A percentile compares a stretch with the other conserved stretches of the same genome.
Conservation (phyloP, 2,888 invertebrate species). For the Aelia acuminata region DNA sequence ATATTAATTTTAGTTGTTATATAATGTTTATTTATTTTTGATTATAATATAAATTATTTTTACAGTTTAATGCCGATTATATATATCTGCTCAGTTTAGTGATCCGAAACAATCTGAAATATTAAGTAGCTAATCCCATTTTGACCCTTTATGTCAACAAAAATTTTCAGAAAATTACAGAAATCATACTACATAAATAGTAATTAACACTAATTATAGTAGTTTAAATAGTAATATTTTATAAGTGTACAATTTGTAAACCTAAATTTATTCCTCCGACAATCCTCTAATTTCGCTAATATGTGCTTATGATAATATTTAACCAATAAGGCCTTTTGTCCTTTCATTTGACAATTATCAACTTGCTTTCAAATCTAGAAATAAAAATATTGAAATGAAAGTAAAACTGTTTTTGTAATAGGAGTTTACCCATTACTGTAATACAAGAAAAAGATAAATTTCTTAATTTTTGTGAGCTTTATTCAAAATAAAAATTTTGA, state of each 20-base stretch:
- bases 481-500: too few relatives aligned
- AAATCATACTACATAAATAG: background rate
- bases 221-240: too few relatives aligned
- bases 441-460: too few relatives aligned
- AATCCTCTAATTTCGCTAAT: background rate
- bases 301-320: background rate
- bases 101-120: conserved; percentile 23
- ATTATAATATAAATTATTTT: conserved; percentile 29
- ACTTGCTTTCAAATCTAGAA: background rate
- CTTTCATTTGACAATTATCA: background rate
- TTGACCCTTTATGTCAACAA: background rate
- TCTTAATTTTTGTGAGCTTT: too few relatives aligned
- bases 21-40: background rate
- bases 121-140: conserved; percentile 49
- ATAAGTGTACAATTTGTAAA: background rate
- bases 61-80: background rate
- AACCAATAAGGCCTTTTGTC: background rate
- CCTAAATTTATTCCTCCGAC: background rate
- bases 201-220: too few relatives aligned
- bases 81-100: conserved; percentile 17
- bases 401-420: background rate
- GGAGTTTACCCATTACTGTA: background rate
- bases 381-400: background rate
- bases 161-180: background rate
- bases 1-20: conserved; percentile 4